Percentiles rank a stretch among this genome's conserved stretches.
phyloP scores from a whole-genome alignment of 1,140 invertebrate genomes.

The Drosophila biarmipes region DNA sequence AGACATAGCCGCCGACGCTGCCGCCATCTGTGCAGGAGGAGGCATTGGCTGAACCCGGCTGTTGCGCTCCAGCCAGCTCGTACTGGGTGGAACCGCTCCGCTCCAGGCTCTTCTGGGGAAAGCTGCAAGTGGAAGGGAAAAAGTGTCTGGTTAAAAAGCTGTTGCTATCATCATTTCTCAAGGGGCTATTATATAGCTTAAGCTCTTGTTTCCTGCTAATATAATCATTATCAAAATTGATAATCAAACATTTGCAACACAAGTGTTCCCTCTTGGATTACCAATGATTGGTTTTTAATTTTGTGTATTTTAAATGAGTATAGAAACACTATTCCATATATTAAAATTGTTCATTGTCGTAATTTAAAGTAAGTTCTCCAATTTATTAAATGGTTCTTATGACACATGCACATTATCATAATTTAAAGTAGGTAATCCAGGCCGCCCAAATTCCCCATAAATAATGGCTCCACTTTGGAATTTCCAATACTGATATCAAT shows the following conservation, averaged over 20 bases:
- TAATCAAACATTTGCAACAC: conserved; percentile 1
- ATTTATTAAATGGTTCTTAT: neutral
- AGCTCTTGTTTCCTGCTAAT: neutral
- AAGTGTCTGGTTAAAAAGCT: neutral
- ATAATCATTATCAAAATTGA: neutral
- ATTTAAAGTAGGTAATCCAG: neutral
- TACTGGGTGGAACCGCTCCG: conserved; percentile 80
- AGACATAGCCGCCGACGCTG: conserved; percentile 79
- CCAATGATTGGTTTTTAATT: neutral
- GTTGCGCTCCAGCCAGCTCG: conserved; percentile 66
- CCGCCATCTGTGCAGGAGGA: conserved; percentile 52
- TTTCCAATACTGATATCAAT: neutral
- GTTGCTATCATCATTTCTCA: neutral
- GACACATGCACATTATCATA: neutral
- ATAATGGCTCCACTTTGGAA: conserved; percentile 10
- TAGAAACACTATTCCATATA: too few relatives aligned
- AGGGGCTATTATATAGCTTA: neutral
- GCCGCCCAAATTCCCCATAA: neutral
- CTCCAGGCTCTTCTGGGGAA: conserved; percentile 83
- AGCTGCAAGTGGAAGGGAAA: conserved; percentile 60
- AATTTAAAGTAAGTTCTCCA: too few relatives aligned
- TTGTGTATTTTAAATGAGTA: neutral
- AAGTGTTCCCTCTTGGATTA: neutral
- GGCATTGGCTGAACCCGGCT: conserved; percentile 51
- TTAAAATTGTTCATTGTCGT: too few relatives aligned